Evolutionary conservation across 2,888 invertebrate species (phyloP), one percentile per base, ranked within the genome.

Genomic region (Cephalotes varians): DNA sequence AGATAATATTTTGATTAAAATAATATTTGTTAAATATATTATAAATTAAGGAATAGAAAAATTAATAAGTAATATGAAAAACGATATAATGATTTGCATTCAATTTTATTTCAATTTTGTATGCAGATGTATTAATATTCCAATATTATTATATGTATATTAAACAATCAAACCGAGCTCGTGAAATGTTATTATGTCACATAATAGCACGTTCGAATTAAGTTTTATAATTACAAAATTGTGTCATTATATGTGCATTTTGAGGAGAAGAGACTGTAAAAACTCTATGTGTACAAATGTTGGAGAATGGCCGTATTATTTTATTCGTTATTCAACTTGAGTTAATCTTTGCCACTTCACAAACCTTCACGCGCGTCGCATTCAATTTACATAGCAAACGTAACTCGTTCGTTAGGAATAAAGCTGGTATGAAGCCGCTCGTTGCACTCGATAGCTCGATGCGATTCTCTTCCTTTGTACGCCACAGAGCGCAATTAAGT

Each of bases 351-450:
- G 49, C 49, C 49, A 34, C 47, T 25, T 64, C 34, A 47, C 49
- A 76, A 51, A 51, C 28, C 37, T 65, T 76, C 65, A 4, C 51
- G 49, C 65, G 28, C 51, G 51, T 76, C 5, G 76, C 76, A 40
- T 76, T 76, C 37, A 65, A 76, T 76, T 76, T 76, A 76, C 76
- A 76, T 65, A 65, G 76, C 65, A 76, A 76, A 76, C 76, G 67
- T 51, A 76, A 76, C 76, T 76, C 67, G 40, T 76, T 76, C 67
- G 67, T 76, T 76, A 51, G 76, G 51, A 76, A 65, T 64, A 47
- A 47, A 47, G 37, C 28, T 6, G 37, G 51, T 76, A 76, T 76
- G 76, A 65, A 76, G 65, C 49, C 65, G 37, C 37, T 51, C 65
- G 49, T 74, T 74, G 74, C 74, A 64, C 31, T 76, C 65, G 37